Conservation (phyloP, 2,113 vertebrate genomes). For the Alethe castanea region DNA sequence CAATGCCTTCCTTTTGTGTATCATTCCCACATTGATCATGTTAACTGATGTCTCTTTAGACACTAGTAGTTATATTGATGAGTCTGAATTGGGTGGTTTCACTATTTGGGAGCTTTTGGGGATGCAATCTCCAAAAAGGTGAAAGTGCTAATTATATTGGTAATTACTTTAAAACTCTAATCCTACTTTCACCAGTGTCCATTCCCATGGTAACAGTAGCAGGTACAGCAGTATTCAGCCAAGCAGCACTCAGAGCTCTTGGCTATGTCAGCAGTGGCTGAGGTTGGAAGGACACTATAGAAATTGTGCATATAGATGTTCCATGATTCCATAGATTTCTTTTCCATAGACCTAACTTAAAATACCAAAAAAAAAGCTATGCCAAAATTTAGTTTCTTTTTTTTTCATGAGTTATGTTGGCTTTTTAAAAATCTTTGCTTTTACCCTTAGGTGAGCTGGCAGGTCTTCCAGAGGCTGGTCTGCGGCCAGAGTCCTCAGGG, state of each 20-base stretch:
- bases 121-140: background rate
- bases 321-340: background rate
- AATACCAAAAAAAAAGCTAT: background rate
- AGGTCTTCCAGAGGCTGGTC: background rate
- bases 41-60: background rate
- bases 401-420: background rate
- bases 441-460: conserved; percentile 20
- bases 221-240: conserved; percentile 11
- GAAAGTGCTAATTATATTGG: background rate
- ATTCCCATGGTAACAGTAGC: conserved; percentile 44
- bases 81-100: background rate
- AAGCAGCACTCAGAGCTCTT: background rate
- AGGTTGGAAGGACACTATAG: background rate
- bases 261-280: background rate
- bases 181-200: background rate
- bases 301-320: background rate
- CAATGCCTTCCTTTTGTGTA: background rate
- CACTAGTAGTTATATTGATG: background rate
- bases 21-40: background rate
- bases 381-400: background rate
- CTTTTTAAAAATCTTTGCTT: background rate
- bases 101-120: background rate
- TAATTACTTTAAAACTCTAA: conserved; percentile 7
- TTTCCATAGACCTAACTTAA: background rate
- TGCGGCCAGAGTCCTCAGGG: conserved; percentile 13